A percentile compares a stretch with the other conserved stretches of the same genome.
phyloP scores from a whole-genome alignment of 2,888 invertebrate genomes.

The Laothoe populi region DNA sequence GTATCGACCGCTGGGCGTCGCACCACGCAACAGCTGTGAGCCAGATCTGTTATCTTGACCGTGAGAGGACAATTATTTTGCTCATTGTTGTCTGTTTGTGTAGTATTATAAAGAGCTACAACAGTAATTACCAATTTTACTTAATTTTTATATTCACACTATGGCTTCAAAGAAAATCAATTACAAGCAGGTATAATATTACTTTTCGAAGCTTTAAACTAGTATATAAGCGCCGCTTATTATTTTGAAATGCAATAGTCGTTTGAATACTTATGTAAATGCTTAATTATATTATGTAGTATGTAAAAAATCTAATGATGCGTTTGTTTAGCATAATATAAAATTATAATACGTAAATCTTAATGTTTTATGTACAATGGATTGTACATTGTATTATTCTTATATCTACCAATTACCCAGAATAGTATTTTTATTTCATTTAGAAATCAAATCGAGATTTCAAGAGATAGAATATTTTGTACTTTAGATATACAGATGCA shows the following conservation, averaged over 20 bases:
- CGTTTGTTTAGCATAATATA: slow-evolving; percentile 7
- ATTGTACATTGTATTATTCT: not conserved
- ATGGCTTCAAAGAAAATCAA: slow-evolving; percentile 12
- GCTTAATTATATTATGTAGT: slow-evolving; percentile 17
- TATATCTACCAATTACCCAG: no score
- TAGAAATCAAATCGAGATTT: not conserved
- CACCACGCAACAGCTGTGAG: slow-evolving; percentile 76
- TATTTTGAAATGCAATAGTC: slow-evolving; percentile 13
- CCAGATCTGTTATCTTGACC: slow-evolving; percentile 77
- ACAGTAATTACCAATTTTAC: slow-evolving; percentile 28
- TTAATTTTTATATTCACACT: slow-evolving; percentile 21
- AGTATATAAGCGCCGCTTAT: slow-evolving; percentile 1
- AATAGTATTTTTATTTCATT: no score
- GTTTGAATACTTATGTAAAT: not conserved
- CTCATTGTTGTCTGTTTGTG: slow-evolving; percentile 53
- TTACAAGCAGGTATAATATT: not conserved
- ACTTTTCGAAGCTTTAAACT: not conserved
- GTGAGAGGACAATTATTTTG: slow-evolving; percentile 73
- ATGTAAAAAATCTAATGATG: not conserved
- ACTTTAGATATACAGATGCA: not conserved
- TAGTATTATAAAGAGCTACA: slow-evolving; percentile 41
- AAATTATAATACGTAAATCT: not conserved
- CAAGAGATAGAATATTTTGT: not conserved
- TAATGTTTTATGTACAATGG: not conserved
- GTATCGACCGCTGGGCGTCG: slow-evolving; percentile 61